Evolutionary conservation across 2,888 invertebrate genomes (phyloP).

Genomic region (Pimpla rufipes): DNA sequence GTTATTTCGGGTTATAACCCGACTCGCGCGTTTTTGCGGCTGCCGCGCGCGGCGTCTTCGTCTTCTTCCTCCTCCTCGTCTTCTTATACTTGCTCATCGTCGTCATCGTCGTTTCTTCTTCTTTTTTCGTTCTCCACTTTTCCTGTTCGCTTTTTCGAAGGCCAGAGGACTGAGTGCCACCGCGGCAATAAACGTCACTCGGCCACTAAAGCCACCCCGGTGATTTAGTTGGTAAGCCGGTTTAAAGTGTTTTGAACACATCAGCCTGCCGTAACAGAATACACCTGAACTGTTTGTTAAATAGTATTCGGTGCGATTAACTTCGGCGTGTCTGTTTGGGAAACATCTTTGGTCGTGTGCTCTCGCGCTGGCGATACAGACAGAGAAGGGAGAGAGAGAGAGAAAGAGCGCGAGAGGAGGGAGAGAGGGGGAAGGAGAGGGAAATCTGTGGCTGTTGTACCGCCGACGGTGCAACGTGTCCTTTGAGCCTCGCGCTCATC

Average conservation of each 20-base stretch:
- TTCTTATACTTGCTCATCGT: conserved; percentile 2
- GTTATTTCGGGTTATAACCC: conserved; percentile 48
- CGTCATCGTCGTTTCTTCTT: conserved; percentile 1
- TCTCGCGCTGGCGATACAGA: conserved; percentile 23
- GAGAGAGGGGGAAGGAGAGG: conserved; percentile 10
- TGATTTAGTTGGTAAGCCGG: conserved; percentile 35
- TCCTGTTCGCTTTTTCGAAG: conserved; percentile 20
- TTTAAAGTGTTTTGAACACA: conserved; percentile 62
- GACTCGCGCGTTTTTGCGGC: not conserved
- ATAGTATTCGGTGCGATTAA: conserved; percentile 65
- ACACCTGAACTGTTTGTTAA: conserved; percentile 65
- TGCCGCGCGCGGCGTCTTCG: not conserved
- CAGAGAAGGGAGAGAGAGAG: conserved; percentile 9
- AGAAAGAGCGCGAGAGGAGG: conserved; percentile 6
- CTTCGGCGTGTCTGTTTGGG: conserved; percentile 59
- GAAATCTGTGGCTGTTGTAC: conserved; percentile 35
- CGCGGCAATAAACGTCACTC: conserved; percentile 58
- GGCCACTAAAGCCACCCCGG: conserved; percentile 25
- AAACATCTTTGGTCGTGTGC: conserved; percentile 59
- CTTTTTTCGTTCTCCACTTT: not conserved
- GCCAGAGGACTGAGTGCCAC: conserved; percentile 42
- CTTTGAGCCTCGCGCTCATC: conserved; percentile 37
- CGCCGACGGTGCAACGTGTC: conserved; percentile 45
- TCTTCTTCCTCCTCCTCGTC: conserved; percentile 2
- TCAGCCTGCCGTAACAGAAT: conserved; percentile 53